phyloP scores from a whole-genome alignment of 2,797 vertebrate genomes.

The Lycodopsis pacificus region DNA sequence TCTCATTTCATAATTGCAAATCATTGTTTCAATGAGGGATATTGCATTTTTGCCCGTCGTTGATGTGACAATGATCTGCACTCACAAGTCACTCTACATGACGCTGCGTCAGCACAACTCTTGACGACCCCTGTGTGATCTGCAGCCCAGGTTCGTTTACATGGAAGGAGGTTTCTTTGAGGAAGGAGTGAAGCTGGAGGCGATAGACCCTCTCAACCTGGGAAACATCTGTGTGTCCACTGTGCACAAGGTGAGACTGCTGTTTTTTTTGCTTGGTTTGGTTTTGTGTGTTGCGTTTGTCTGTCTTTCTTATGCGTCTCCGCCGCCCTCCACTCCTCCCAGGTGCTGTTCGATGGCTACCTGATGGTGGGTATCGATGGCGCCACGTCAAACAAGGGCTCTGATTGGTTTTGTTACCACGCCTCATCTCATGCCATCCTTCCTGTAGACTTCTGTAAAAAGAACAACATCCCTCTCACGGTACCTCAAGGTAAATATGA shows the following conservation, averaged over 20 bases:
- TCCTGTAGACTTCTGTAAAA: slow-evolving; percentile 90
- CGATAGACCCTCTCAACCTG: slow-evolving; percentile 94
- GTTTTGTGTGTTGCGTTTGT: neutral
- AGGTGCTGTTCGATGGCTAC: slow-evolving; percentile 94
- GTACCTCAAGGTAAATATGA: slow-evolving; percentile 78
- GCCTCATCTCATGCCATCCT: slow-evolving; percentile 94
- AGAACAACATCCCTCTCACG: slow-evolving; percentile 88
- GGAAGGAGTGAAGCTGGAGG: slow-evolving; percentile 96
- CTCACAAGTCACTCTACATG: neutral
- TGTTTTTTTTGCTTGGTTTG: neutral
- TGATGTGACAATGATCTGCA: neutral
- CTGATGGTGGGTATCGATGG: slow-evolving; percentile 95
- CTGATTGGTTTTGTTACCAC: slow-evolving; percentile 96
- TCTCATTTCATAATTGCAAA: neutral
- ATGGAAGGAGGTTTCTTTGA: slow-evolving; percentile 92
- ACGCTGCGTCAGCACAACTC: neutral
- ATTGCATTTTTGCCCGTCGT: neutral
- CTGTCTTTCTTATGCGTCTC: neutral
- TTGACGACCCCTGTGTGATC: slow-evolving; percentile 9
- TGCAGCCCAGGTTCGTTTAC: slow-evolving; percentile 91
- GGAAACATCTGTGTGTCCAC: slow-evolving; percentile 95
- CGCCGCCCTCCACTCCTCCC: neutral
- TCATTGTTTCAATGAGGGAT: neutral
- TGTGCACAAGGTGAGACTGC: slow-evolving; percentile 87
- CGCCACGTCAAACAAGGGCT: slow-evolving; percentile 79